Evolutionary conservation across 2,888 invertebrate species (phyloP).

Genomic region (Pandemis heparana): DNA sequence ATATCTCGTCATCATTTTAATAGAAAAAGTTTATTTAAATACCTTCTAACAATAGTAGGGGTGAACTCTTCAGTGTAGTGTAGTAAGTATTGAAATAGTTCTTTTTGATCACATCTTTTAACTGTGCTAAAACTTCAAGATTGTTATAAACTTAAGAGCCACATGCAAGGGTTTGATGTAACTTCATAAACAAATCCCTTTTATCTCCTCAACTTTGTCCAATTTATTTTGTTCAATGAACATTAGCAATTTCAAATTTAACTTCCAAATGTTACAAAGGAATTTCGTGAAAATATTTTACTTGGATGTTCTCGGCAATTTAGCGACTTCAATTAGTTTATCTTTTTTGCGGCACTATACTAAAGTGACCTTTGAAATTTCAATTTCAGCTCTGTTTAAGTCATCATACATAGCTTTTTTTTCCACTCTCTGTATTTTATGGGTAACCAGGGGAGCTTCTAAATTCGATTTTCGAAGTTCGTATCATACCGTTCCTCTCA

Average conservation of each 20-base stretch:
- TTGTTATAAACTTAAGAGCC: conserved; percentile 15
- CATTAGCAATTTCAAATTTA: conserved; percentile 63
- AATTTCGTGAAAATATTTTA: conserved; percentile 46
- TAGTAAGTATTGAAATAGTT: background rate
- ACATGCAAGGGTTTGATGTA: conserved; percentile 48
- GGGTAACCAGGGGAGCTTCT: too few relatives aligned
- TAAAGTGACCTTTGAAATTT: background rate
- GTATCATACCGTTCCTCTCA: too few relatives aligned
- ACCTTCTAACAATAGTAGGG: too few relatives aligned
- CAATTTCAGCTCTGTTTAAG: too few relatives aligned
- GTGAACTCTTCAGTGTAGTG: too few relatives aligned
- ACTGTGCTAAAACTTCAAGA: conserved; percentile 10
- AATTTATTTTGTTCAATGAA: conserved; percentile 66
- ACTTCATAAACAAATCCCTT: conserved; percentile 55
- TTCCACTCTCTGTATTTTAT: too few relatives aligned
- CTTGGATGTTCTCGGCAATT: conserved; percentile 28
- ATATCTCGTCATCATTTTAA: too few relatives aligned
- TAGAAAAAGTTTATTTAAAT: too few relatives aligned
- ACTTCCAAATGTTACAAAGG: conserved; percentile 59
- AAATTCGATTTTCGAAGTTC: too few relatives aligned
- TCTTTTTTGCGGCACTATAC: background rate
- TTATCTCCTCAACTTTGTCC: conserved; percentile 59
- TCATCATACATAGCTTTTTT: too few relatives aligned
- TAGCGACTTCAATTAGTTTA: conserved; percentile 18
- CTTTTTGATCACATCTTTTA: background rate